phyloP scores from a whole-genome alignment of 2,888 invertebrate species.

The Trachelus tabidus region DNA sequence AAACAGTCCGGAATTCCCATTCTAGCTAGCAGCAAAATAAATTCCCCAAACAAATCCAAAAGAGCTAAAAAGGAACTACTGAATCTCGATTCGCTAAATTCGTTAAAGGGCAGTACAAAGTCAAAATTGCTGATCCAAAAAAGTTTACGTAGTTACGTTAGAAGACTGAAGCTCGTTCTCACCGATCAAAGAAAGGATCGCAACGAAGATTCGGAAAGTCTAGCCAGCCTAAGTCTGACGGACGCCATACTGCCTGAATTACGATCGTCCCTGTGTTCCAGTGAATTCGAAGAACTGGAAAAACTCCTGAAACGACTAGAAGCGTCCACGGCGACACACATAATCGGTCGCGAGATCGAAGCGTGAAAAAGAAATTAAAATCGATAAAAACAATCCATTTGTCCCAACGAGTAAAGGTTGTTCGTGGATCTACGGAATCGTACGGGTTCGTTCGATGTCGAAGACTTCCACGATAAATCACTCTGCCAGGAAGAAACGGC shows the following conservation, averaged over 20 bases:
- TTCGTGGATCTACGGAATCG: neutral
- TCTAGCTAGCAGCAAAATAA: neutral
- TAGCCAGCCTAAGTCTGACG: constrained; percentile 42
- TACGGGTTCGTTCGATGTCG: neutral
- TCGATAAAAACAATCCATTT: neutral
- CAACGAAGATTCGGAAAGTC: constrained; percentile 25
- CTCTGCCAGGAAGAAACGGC: neutral
- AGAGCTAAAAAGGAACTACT: neutral
- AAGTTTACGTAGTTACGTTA: constrained; percentile 45
- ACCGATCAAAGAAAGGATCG: constrained; percentile 26
- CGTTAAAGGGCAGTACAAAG: constrained; percentile 24
- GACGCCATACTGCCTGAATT: constrained; percentile 42
- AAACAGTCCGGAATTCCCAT: neutral
- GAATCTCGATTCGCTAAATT: neutral
- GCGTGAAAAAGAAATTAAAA: neutral
- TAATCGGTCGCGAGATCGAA: neutral
- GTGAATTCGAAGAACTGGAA: constrained; percentile 40
- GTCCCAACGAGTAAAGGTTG: neutral
- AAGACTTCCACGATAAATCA: neutral
- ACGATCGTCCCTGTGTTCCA: constrained; percentile 27
- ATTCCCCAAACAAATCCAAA: neutral
- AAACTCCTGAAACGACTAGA: constrained; percentile 15
- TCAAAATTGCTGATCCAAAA: constrained; percentile 38
- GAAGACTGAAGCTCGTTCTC: constrained; percentile 40
- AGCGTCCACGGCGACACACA: neutral